Conservation (phyloP, 2,888 invertebrate genomes). For the Papilio gigon region DNA sequence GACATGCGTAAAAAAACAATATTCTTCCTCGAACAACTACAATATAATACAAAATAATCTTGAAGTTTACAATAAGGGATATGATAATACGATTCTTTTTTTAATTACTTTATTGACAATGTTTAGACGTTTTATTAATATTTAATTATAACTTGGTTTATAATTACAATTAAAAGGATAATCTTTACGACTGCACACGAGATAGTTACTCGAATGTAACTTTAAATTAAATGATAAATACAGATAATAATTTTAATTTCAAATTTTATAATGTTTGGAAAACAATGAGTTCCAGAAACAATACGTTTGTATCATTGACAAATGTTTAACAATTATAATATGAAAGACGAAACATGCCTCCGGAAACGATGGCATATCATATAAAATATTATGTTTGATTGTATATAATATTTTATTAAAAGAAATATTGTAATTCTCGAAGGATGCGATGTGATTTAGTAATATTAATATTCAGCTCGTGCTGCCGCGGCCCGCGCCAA, state of each 20-base stretch:
- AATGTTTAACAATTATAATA: slow-evolving; percentile 23
- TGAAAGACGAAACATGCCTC: slow-evolving; percentile 23
- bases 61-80: background rate
- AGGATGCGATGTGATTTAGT: slow-evolving; percentile 56
- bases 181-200: background rate
- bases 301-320: slow-evolving; percentile 19
- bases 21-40: background rate
- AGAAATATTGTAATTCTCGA: slow-evolving; percentile 68
- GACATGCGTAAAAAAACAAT: slow-evolving; percentile 46
- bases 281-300: slow-evolving; percentile 17
- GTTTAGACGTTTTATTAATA: too few species aligned
- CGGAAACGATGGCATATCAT: slow-evolving; percentile 48
- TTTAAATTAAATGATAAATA: background rate
- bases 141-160: too few species aligned
- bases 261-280: slow-evolving; percentile 1
- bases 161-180: background rate
- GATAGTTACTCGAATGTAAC: background rate
- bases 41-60: slow-evolving; percentile 2
- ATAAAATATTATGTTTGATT: slow-evolving; percentile 60
- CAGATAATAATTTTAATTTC: background rate
- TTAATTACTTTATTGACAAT: background rate
- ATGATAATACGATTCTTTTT: background rate
- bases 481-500: slow-evolving; percentile 65
- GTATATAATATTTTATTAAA: slow-evolving; percentile 61
- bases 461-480: slow-evolving; percentile 79